Evolutionary conservation across 2,113 vertebrate species (phyloP).

Genomic region (Megaptera novaeangliae): DNA sequence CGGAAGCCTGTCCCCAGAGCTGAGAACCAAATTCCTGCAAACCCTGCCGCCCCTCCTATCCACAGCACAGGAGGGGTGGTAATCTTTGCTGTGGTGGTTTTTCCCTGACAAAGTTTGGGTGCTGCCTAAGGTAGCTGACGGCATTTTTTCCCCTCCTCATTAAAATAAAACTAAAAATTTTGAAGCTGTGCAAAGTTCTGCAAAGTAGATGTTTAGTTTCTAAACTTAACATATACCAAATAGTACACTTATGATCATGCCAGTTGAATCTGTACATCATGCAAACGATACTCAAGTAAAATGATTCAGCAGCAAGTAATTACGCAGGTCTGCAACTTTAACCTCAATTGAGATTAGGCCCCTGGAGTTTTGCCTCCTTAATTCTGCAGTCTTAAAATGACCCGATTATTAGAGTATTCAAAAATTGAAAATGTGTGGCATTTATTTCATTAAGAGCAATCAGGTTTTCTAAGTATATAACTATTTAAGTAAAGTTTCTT

Average conservation of each 20-base stretch:
- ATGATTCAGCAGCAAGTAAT: background rate
- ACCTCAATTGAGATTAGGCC: background rate
- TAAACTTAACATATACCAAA: background rate
- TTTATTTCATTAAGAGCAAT: background rate
- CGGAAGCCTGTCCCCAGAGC: slow-evolving; percentile 46
- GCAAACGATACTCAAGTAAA: slow-evolving; percentile 3
- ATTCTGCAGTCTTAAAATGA: background rate
- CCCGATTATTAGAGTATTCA: background rate
- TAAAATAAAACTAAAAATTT: background rate
- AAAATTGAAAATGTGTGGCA: background rate
- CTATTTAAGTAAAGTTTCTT: background rate
- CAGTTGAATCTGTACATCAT: background rate
- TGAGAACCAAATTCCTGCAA: slow-evolving; percentile 20
- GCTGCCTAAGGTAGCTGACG: background rate
- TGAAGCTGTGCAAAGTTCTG: background rate
- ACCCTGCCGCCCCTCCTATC: background rate
- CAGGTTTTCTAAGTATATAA: background rate
- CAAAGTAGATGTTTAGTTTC: background rate
- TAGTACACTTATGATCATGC: background rate
- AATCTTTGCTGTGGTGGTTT: background rate
- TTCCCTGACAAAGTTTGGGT: background rate
- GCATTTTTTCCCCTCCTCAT: background rate
- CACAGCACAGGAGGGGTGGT: background rate
- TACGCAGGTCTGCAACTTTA: background rate
- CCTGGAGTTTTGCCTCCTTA: background rate